Conservation (phyloP, 2,888 invertebrate genomes). For the Cosmorhoe ocellata region DNA sequence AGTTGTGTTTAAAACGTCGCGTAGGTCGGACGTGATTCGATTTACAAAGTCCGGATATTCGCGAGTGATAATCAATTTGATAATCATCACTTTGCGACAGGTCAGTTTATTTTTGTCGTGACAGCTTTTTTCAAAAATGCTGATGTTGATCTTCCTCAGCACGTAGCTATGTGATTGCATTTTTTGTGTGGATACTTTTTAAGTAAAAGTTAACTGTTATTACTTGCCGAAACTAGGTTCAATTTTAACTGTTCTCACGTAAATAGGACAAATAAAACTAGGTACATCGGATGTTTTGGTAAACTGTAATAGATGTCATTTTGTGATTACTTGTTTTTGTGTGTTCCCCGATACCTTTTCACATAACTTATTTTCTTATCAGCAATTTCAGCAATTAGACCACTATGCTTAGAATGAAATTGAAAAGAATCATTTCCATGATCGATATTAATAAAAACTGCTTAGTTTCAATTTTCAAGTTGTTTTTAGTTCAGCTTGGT, state of each 20-base stretch:
- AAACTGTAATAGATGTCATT: no score
- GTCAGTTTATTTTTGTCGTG: constrained; percentile 28
- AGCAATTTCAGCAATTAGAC: no score
- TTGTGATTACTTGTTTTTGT: no score
- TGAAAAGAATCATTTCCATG: no score
- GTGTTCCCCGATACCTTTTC: no score
- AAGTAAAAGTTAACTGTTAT: constrained; percentile 10
- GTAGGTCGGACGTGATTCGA: constrained; percentile 29
- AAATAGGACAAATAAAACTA: constrained; percentile 5
- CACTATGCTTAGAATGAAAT: no score
- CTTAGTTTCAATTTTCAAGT: no score
- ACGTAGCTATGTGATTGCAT: no score
- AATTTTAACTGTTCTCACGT: constrained; percentile 14
- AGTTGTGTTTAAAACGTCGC: constrained; percentile 38
- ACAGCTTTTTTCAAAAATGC: constrained; percentile 7
- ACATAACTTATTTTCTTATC: no score
- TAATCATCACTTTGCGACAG: constrained; percentile 22
- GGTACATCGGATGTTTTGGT: constrained; percentile 2
- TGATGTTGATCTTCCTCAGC: background rate
- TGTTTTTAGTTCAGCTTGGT: no score
- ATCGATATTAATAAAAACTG: no score
- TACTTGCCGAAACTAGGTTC: constrained; percentile 11
- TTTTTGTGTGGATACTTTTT: background rate
- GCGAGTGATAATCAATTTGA: constrained; percentile 22
- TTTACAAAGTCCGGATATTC: constrained; percentile 2